Percentiles rank a stretch among this genome's conserved stretches.
These are phyloP conservation scores for Threskiornis aethiopicus DNA, from an alignment of 2,797 vertebrate species.

Conservation along the genomic window DNA sequence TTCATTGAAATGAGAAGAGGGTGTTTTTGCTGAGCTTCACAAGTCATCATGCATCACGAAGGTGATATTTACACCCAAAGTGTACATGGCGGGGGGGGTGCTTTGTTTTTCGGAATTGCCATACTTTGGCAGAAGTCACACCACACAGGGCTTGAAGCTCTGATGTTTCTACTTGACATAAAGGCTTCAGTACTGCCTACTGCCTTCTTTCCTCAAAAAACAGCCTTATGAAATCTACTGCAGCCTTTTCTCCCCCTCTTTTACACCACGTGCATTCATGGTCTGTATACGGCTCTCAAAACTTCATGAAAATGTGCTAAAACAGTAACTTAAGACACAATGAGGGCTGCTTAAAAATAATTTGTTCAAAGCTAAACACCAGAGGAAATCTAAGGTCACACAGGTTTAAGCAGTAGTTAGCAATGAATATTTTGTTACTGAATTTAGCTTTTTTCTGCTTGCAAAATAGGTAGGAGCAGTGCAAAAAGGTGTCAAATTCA, in stretches of 20 bases:
- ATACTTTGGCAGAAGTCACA: not conserved
- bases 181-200: not conserved
- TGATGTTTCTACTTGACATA: not conserved
- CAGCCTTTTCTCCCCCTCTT: not conserved
- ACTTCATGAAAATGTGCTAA: not conserved
- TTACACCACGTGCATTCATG: not conserved
- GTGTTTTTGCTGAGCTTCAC: not conserved
- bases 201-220: not conserved
- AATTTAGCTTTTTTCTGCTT: not conserved
- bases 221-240: not conserved
- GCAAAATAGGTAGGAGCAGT: not conserved
- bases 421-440: not conserved
- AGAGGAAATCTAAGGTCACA: not conserved
- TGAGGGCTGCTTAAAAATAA: not conserved
- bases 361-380: not conserved
- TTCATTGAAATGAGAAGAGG: not conserved
- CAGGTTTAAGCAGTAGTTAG: not conserved
- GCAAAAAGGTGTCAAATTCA: not conserved
- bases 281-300: not conserved
- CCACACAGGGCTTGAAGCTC: not conserved
- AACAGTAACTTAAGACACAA: not conserved
- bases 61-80: not conserved
- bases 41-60: not conserved
- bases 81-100: rapidly evolving
- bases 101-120: not conserved